Conservation (phyloP, 2,888 invertebrate genomes). For the Pristionchus mayeri region DNA sequence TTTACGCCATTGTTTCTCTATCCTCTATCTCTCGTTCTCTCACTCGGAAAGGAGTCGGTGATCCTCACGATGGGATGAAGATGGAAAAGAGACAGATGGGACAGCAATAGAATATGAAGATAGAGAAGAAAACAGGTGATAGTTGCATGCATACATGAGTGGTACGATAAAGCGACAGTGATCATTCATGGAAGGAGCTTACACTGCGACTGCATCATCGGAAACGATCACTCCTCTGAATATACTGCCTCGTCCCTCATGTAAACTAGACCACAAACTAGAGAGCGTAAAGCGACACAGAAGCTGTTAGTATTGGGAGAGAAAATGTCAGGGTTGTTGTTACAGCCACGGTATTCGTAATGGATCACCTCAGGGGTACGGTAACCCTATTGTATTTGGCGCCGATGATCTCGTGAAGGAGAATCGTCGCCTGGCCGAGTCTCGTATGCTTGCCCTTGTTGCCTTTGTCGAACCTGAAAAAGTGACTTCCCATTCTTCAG, state of each 20-base stretch:
- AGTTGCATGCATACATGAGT: not conserved
- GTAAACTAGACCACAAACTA: not conserved
- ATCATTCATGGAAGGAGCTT: conserved; percentile 19
- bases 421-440: conserved; percentile 52
- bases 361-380: conserved; percentile 57
- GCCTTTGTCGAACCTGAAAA: conserved; percentile 56
- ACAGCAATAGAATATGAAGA: not conserved
- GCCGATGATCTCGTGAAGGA: conserved; percentile 69
- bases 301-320: not conserved
- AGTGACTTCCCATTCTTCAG: conserved; percentile 3
- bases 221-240: conserved; percentile 48
- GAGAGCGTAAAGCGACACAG: conserved; percentile 24
- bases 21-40: too few relatives aligned
- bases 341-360: too few relatives aligned
- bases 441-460: conserved; percentile 52
- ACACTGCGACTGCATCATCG: conserved; percentile 47
- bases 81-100: conserved; percentile 28
- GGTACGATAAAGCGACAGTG: conserved; percentile 41
- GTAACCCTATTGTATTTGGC: conserved; percentile 64
- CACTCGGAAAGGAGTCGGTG: not conserved
- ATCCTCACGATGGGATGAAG: conserved; percentile 1
- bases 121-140: not conserved
- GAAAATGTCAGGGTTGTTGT: conserved; percentile 12
- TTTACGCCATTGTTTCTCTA: conserved; percentile 19
- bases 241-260: not conserved